Evolutionary conservation across 1,140 invertebrate genomes (phyloP).

Genomic region (Pteromalus puparum): DNA sequence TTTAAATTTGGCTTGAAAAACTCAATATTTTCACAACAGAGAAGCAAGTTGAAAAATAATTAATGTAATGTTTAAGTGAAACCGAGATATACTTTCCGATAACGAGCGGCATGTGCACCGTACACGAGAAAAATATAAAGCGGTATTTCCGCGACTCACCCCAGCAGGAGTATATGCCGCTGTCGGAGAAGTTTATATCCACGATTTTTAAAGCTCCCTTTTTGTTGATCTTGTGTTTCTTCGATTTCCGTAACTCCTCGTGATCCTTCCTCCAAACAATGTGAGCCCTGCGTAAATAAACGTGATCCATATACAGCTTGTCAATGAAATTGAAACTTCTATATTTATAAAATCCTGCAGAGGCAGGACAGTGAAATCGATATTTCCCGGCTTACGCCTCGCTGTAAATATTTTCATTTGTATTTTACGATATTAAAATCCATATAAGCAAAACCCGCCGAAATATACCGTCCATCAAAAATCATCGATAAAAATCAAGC

Average conservation of each 20-base stretch:
- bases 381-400: not conserved
- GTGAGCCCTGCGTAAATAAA: constrained; percentile 71
- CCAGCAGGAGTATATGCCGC: constrained; percentile 89
- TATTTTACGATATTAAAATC: not conserved
- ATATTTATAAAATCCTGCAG: not conserved
- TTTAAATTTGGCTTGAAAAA: not conserved
- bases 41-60: not conserved
- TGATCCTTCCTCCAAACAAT: constrained; percentile 91
- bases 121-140: constrained; percentile 6
- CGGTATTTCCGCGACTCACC: constrained; percentile 71
- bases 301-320: not conserved
- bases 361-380: not conserved
- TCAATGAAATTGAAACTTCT: constrained; percentile 46
- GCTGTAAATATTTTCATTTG: not conserved
- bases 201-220: constrained; percentile 91
- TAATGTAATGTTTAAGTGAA: not conserved
- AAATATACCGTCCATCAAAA: not conserved
- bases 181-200: constrained; percentile 84
- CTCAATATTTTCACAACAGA: not conserved
- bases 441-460: not conserved
- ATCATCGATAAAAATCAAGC: not conserved
- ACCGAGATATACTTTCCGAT: not conserved
- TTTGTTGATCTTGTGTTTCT: constrained; percentile 89
- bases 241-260: constrained; percentile 82
- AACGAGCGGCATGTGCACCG: no score